These are phyloP conservation scores for Palloptera scutellata DNA, from an alignment of 2,888 invertebrate genomes.

Conservation along the genomic window DNA sequence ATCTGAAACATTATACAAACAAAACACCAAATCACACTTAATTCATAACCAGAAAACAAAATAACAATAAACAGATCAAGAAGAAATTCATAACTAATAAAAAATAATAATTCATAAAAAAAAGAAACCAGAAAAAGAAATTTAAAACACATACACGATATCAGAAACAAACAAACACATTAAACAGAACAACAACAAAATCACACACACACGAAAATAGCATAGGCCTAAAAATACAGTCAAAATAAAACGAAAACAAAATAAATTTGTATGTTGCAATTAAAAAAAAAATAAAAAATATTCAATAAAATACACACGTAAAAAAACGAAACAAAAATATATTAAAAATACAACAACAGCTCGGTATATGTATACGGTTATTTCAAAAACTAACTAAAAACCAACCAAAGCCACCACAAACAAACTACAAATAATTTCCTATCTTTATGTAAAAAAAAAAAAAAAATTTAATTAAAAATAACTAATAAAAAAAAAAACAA, in stretches of 20 bases:
- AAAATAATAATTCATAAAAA: neutral
- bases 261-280: slow-evolving; percentile 17
- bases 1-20: too few species aligned
- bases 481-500: slow-evolving; percentile 15
- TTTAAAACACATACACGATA: neutral
- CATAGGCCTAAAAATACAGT: slow-evolving; percentile 33
- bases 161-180: slow-evolving; percentile 30
- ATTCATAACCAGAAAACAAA: neutral
- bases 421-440: slow-evolving; percentile 20
- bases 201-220: slow-evolving; percentile 44
- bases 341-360: neutral
- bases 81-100: neutral
- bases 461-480: slow-evolving; percentile 6
- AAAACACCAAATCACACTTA: neutral
- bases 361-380: slow-evolving; percentile 40
- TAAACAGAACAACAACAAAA: slow-evolving; percentile 34
- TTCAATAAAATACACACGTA: slow-evolving; percentile 46
- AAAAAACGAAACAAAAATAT: slow-evolving; percentile 23
- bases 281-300: slow-evolving; percentile 38
- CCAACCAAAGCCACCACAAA: slow-evolving; percentile 18
- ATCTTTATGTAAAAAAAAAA: slow-evolving; percentile 26
- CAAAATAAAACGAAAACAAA: slow-evolving; percentile 28
- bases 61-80: neutral
- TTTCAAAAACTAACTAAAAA: slow-evolving; percentile 33
- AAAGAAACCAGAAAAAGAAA: neutral